Evolutionary conservation across 2,888 invertebrate genomes (phyloP), one percentile per base, ranked within the genome.

Genomic region (Crepidodera aurea): DNA sequence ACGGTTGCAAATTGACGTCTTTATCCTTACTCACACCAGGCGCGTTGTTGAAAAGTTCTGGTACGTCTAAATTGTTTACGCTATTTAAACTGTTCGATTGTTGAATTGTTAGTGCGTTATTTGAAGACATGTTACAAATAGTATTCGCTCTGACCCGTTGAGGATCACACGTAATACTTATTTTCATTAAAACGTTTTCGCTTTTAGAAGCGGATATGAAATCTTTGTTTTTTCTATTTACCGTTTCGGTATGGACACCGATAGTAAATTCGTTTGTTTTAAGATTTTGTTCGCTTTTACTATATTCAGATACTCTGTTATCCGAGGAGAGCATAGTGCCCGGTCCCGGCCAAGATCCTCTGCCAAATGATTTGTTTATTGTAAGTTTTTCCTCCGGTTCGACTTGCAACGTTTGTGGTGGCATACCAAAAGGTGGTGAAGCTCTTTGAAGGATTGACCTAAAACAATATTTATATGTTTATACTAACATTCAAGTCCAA

Each of bases 341-440:
- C 0, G 93, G 93, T 0, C 93, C 93, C 0, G 93, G 93, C 93
- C 93, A 94, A 1, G 92, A 92, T 0, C 93, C 93, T 46, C 93
- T 84, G 0, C 92, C 91, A 0, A 91, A 90, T 13, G 89, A 90
- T 1, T 88, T 89, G 79, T 92, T 92, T 0, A 87, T n/a, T n/a
- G n/a, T 87, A 29, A 90, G 86, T 75, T 91, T 92, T 0, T 92
- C 92, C 34, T 91, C 83, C 0, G 89, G 86, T 0, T 89, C 90
- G 67, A 90, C 82, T 78, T 90, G 90, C 0, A 90, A 81, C 10
- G 48, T 48, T 27, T 48, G 48, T 15, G 27, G 27, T 6, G 29
- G 22, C 12, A 22, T 25, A 13, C 44, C 16, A 25, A 44, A 44
- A 19, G 25, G 13, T 7, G 8, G 44, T 13, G 44, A 8, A 1